Base-by-base conservation (phyloP, 1,140 invertebrate genomes). In the Sitophilus oryzae region DNA sequence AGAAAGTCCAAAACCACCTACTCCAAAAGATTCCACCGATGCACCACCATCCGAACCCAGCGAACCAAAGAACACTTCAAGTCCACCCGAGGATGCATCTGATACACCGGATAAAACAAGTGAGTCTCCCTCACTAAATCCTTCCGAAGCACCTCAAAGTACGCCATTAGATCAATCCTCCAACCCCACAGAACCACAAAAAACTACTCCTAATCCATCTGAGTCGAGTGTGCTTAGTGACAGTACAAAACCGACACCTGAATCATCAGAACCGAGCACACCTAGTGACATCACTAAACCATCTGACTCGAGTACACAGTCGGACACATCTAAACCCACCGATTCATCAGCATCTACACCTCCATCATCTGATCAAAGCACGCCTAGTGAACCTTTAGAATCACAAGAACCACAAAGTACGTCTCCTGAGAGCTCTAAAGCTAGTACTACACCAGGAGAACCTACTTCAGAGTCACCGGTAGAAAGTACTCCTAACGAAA, bases 131-230 rank as follows among this genome's bases (percentile, higher is more conserved):
- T 36, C 34, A 37, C 2, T 8, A 37, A 16, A 19, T 23, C 4
- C 30, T 2, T 8, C n/a, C 15, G 35, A 18, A 48, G 6, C 46
- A 8, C n/a, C 46, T 36, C 6, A 40, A 15, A 40, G 5, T 6
- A 40, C 37, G 15, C 37, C 46, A 11, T n/a, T n/a, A n/a, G n/a
- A n/a, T n/a, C 25, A 46, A 3, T 18, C 46, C 1, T 20, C 8
- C 21, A 19, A 19, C 4, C n/a, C 30, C 21, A 10, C 2, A 37
- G 3, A 36, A 11, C 22, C 43, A 1, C 3, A 6, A 19, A 1
- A 46, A 46, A 35, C 43, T 30, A 46, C 43, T 15, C 22, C 30
- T 15, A 46, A 25, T 15, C 25, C 25, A 30, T 30, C 25, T 30
- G 25, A 30, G 11, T 30, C 25, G 5, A n/a, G n/a, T n/a, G n/a